Evolutionary conservation across 1,140 invertebrate genomes (phyloP), one percentile per base, ranked within the genome.

Genomic region (Diachasmimorpha longicaudata): DNA sequence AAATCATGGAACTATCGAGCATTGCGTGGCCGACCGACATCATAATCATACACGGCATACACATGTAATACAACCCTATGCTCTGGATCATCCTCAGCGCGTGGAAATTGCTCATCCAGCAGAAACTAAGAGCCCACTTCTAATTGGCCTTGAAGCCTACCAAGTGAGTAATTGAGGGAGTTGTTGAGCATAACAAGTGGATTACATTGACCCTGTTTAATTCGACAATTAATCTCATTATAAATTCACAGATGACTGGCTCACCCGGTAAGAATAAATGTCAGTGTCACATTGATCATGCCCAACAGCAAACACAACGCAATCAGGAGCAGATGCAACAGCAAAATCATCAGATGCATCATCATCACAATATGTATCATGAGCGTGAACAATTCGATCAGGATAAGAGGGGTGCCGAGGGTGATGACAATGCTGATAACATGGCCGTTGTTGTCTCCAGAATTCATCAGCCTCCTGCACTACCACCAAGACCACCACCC

Each of bases 391-490:
- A 86, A 72, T 76, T 71, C 63, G 78, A 73, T 74, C 78, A 82
- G 74, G 84, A 78, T 71, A 87, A 85, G 73, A 79, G 78, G 66
- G 82, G 78, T 42, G 36, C 72, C 1, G 75, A 74, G 19, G 46
- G 81, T 1, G 86, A 88, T 39, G 82, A 84, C 71, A 82, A 85
- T 37, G 81, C 69, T 76, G 84, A 83, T 69, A 83, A 79, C 36
- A 81, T 81, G 46, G 76, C 79, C 66, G 79, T 85, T 39, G 79
- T 85, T 39, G 82, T 82, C 76, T 83, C 83, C 55, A 86, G 85
- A 84, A 85, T 82, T 69, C 86, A 86, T 84, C 86, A 88, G 78
- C 88, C 87, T 39, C 88, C 87, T 5, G 88, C 88, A 5, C 72
- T 88, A 66, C 87, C 88, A 19, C 86, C 88, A 1, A 82, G 87